Percentiles rank a stretch among this genome's conserved stretches.
Evolutionary conservation across 2,113 vertebrate genomes (phyloP).

Genomic region (Rattus rattus): DNA sequence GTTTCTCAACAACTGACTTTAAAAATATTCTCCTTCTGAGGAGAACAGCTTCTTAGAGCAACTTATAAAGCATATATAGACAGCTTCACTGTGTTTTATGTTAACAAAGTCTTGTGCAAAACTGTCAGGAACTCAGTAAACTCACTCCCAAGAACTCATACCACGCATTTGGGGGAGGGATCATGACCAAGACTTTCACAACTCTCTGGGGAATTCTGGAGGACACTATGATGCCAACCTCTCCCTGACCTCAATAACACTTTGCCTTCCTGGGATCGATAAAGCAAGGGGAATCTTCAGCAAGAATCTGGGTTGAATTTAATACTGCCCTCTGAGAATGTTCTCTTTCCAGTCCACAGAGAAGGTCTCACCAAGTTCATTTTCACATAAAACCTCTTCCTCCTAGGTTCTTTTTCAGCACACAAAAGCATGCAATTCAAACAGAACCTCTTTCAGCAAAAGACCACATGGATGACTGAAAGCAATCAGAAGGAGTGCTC

Average conservation of each 20-base stretch:
- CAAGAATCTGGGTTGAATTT: slow-evolving; percentile 33
- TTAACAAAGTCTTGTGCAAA: slow-evolving; percentile 14
- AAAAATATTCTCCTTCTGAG: slow-evolving; percentile 7
- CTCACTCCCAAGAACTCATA: background rate
- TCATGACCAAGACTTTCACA: background rate
- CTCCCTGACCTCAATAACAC: slow-evolving; percentile 58
- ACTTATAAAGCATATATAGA: slow-evolving; percentile 3
- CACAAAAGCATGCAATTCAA: slow-evolving; percentile 32
- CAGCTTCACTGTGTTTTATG: background rate
- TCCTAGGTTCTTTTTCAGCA: background rate
- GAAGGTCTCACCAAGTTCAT: slow-evolving; percentile 56
- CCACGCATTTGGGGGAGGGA: background rate
- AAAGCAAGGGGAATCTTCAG: slow-evolving; percentile 49
- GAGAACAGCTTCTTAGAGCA: background rate
- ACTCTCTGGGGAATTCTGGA: slow-evolving; percentile 45
- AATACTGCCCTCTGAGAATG: slow-evolving; percentile 33
- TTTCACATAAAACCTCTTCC: slow-evolving; percentile 34
- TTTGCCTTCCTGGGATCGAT: slow-evolving; percentile 59
- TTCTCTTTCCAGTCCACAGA: slow-evolving; percentile 1
- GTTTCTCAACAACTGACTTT: background rate
- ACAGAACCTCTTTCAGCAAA: slow-evolving; percentile 42
- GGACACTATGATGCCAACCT: slow-evolving; percentile 55
- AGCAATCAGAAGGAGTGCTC: slow-evolving; percentile 12
- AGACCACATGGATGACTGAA: background rate
- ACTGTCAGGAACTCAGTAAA: background rate